Evolutionary conservation across 2,113 vertebrate genomes (phyloP).

Genomic region (mouse (Mus musculus)): GRCm39 chr2:79603001-79603500

Average conservation of each 20-base stretch:
- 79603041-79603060: constrained; percentile 32
- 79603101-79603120: background rate
- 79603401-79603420: too few relatives aligned
- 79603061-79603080: constrained; percentile 22
- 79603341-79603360: background rate
- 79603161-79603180: background rate
- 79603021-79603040: background rate
- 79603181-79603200: constrained; percentile 52
- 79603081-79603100: background rate
- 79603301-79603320: background rate
- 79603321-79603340: background rate
- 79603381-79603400: background rate
- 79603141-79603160: background rate
- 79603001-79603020: constrained; percentile 40
- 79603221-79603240: constrained; percentile 18
- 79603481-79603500: background rate
- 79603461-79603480: background rate
- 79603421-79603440: background rate
- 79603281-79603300: background rate
- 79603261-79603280: constrained; percentile 46
- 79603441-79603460: background rate
- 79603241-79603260: background rate
- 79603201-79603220: constrained; percentile 21
- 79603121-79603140: background rate
- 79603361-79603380: background rate